Evolutionary conservation across 2,888 invertebrate genomes (phyloP).

Genomic region (Drosophila robusta): DNA sequence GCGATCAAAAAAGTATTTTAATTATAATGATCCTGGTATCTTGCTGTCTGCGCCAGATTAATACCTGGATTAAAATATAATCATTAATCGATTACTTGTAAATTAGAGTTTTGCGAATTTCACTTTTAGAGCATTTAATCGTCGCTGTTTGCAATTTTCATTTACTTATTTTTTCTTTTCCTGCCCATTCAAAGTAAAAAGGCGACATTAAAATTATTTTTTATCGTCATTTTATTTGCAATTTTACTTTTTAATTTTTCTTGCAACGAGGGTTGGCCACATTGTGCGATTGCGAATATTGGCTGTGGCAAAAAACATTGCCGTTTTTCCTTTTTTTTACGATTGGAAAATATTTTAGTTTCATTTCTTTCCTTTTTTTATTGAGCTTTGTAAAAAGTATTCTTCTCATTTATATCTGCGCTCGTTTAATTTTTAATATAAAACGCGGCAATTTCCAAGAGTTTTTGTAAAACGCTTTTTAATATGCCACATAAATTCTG

Average conservation of each 20-base stretch:
- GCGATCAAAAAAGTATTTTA: too few relatives aligned
- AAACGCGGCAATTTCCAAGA: conserved; percentile 53
- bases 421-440: conserved; percentile 69
- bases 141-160: not conserved
- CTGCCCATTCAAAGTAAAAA: conserved; percentile 69
- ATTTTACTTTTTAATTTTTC: conserved; percentile 54
- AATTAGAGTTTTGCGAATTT: not conserved
- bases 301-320: conserved; percentile 30
- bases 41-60: too few relatives aligned
- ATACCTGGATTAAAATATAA: too few relatives aligned
- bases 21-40: too few relatives aligned
- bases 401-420: conserved; percentile 58
- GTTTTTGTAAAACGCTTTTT: conserved; percentile 68
- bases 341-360: conserved; percentile 68
- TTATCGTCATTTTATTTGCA: conserved; percentile 74
- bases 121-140: conserved; percentile 28
- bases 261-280: conserved; percentile 44
- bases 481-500: conserved; percentile 71
- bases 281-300: conserved; percentile 41
- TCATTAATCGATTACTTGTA: too few relatives aligned
- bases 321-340: conserved; percentile 38
- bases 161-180: not conserved
- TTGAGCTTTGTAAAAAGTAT: conserved; percentile 59
- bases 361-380: conserved; percentile 40
- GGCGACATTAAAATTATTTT: conserved; percentile 77